phyloP scores from a whole-genome alignment of 2,113 vertebrate genomes.

The Saguinus imperator region DNA sequence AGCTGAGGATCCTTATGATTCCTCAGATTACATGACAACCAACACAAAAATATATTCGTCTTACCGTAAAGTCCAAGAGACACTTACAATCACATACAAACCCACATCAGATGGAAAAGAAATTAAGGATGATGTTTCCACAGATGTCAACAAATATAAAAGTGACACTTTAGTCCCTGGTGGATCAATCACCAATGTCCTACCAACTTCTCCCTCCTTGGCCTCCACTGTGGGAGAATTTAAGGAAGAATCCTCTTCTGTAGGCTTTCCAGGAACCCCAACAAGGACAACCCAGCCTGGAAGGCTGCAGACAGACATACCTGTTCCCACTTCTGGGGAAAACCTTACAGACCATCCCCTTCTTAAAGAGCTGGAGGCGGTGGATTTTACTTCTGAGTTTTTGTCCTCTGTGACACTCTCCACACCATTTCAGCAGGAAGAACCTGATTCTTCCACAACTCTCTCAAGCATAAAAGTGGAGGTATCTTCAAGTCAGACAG shows the following conservation, averaged over 20 bases:
- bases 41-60: rapidly evolving
- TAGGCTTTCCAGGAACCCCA: background rate
- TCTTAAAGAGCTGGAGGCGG: background rate
- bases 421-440: background rate
- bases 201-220: background rate
- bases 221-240: background rate
- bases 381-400: background rate
- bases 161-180: background rate
- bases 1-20: background rate
- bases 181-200: rapidly evolving
- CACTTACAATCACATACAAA: background rate
- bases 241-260: background rate
- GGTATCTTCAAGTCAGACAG: rapidly evolving
- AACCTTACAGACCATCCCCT: background rate
- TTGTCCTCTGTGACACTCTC: background rate
- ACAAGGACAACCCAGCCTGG: background rate
- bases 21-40: rapidly evolving
- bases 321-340: background rate
- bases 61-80: background rate
- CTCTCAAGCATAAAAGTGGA: background rate
- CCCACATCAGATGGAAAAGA: background rate
- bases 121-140: background rate
- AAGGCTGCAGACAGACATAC: background rate
- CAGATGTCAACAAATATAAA: background rate
- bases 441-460: background rate